phyloP scores from a whole-genome alignment of 2,113 vertebrate species.

The Callopanchax toddi region DNA sequence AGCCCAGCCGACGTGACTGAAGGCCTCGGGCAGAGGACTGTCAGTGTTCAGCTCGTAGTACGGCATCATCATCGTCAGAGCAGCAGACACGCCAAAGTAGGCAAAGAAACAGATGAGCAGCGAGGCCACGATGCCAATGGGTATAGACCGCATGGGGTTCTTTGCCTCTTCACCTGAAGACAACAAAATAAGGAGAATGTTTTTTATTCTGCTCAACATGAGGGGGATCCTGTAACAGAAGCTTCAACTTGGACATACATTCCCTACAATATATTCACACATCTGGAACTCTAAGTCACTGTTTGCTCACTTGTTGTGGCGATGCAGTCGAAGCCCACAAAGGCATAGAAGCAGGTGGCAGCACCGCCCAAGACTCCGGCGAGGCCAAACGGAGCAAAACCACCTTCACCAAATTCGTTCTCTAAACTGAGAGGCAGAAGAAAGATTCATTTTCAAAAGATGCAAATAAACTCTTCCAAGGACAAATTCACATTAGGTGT shows the following conservation, averaged over 20 bases:
- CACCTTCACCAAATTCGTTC: slow-evolving; percentile 82
- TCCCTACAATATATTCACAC: not conserved
- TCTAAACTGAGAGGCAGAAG: slow-evolving; percentile 33
- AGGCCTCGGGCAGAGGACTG: slow-evolving; percentile 93
- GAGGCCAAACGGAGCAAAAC: slow-evolving; percentile 91
- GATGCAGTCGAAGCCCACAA: slow-evolving; percentile 98
- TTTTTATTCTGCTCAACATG: not conserved
- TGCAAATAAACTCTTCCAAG: not conserved
- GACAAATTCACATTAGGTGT: not conserved
- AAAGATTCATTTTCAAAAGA: too few relatives aligned
- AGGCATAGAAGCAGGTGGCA: slow-evolving; percentile 97
- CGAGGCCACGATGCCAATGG: slow-evolving; percentile 91
- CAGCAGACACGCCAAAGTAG: slow-evolving; percentile 92
- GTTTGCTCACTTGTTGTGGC: slow-evolving; percentile 96
- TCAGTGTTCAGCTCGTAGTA: slow-evolving; percentile 87
- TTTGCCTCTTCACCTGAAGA: slow-evolving; percentile 91
- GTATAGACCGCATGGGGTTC: slow-evolving; percentile 93
- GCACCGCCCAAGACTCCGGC: slow-evolving; percentile 87
- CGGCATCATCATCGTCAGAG: slow-evolving; percentile 96
- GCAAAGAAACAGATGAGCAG: slow-evolving; percentile 94
- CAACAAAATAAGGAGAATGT: not conserved
- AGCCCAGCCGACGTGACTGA: slow-evolving; percentile 85
- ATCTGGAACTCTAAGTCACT: not conserved
- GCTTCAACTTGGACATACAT: too few relatives aligned
- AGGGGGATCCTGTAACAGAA: too few relatives aligned